Base-by-base conservation (phyloP, 23 tunicate species). In the Trididemnum clinides region DNA sequence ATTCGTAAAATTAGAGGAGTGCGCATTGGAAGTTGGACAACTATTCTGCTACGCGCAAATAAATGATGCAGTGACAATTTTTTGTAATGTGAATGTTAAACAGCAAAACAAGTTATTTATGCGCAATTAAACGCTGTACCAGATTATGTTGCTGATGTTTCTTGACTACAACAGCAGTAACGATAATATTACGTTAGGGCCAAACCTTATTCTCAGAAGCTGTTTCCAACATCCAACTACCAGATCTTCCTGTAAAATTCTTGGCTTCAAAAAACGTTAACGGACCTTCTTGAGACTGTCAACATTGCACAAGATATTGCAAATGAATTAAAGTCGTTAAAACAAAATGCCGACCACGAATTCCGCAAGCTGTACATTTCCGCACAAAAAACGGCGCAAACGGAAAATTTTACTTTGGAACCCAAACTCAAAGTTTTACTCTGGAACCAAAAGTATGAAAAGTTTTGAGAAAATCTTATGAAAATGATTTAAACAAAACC, bases 341-440 rank as follows among this genome's bases (percentile, higher is more conserved):
- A 37, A 33, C 36, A 31, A 70, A 70, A 70, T 30, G 39, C 77
- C 30, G 77, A 70, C 10, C 77, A 70, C 10, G 37, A 15, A 70
- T 28, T 70, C 25, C 39, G 30, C 6, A 12, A 33, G n/a, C 5
- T 30, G 36, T 70, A 31, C 30, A 10, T 28, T 70, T 27, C 37
- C 19, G 77, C 77, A 27, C 37, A 70, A 70, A 37, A 70, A 30
- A 70, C 77, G 19, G 77, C 77, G n/a, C 37, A 70, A 70, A 30
- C 77, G 37, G 37, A 35, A 12, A 35, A 37, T 10, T 12, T 31
- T 27, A 33, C 38, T 31, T 31, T 37, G 30, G n/a, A 15, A 23
- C 36, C 5, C 77, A 35, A 70, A 21, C 36, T 7, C 15, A 5
- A 6, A 37, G 18, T 7, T 6, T 6, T 7, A 30, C 36, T n/a